phyloP scores from a whole-genome alignment of 2,888 invertebrate species.

The Argyresthia goedartella region DNA sequence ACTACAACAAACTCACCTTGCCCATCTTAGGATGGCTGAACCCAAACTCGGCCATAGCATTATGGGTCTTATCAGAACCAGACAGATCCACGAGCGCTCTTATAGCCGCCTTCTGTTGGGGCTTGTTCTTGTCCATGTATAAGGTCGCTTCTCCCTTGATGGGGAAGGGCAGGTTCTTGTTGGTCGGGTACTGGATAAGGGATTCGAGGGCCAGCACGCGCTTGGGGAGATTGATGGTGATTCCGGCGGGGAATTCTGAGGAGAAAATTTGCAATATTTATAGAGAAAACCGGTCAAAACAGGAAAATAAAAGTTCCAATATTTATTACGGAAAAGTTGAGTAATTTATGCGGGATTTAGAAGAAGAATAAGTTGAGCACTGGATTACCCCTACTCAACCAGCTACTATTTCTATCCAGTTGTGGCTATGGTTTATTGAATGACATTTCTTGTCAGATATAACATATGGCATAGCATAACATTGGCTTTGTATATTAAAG shows the following conservation, averaged over 20 bases:
- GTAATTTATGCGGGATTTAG: no score
- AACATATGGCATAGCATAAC: no score
- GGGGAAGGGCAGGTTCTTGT: conserved; percentile 64
- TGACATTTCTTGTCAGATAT: no score
- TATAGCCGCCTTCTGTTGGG: conserved; percentile 76
- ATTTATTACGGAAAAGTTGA: no score
- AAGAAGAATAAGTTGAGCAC: no score
- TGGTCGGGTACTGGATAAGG: conserved; percentile 50
- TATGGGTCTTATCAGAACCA: conserved; percentile 54
- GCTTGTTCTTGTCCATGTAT: conserved; percentile 80
- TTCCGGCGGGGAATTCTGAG: conserved; percentile 50
- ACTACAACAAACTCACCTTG: conserved; percentile 46
- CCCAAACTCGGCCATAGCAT: conserved; percentile 68
- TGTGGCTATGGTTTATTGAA: no score
- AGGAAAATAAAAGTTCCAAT: no score
- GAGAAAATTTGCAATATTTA: background rate
- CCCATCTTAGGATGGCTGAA: conserved; percentile 77
- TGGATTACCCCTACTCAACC: no score
- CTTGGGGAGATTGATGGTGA: conserved; percentile 76
- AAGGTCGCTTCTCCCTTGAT: conserved; percentile 74
- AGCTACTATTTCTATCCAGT: no score
- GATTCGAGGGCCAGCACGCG: conserved; percentile 76
- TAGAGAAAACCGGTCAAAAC: no score
- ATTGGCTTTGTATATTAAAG: no score
- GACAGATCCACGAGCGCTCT: conserved; percentile 65